Conservation (phyloP, 2,797 vertebrate species). For the Tangara arthus region DNA sequence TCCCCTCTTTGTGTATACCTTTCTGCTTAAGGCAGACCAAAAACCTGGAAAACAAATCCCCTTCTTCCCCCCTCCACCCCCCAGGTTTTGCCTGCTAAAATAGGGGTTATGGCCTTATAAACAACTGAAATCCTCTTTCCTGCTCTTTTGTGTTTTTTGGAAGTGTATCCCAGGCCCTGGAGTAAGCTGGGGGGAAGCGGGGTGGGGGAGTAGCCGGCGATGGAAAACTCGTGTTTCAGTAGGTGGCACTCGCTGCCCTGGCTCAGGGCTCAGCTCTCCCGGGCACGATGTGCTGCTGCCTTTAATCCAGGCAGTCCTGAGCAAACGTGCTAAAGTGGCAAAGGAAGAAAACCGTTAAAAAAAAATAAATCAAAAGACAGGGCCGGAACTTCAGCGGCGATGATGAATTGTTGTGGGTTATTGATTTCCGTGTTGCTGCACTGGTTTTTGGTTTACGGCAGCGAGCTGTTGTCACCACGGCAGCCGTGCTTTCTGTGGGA, state of each 20-base stretch:
- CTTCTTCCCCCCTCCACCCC: neutral
- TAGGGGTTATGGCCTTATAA: neutral
- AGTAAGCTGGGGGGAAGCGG: neutral
- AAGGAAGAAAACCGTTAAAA: neutral
- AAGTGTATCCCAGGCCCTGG: neutral
- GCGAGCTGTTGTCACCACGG: neutral
- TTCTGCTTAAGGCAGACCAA: conserved; percentile 10
- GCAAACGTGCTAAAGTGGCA: neutral
- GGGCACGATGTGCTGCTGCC: neutral
- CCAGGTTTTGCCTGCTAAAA: neutral
- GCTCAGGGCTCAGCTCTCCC: neutral
- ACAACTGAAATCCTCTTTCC: conserved; percentile 28
- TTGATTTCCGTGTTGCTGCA: neutral
- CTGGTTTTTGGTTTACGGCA: neutral
- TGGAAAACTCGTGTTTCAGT: neutral
- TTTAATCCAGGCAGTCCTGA: neutral
- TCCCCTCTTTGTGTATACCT: neutral
- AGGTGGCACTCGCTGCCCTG: conserved; percentile 49
- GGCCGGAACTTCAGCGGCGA: neutral
- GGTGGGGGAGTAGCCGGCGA: neutral
- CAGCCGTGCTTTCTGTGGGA: neutral
- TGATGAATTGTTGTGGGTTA: neutral
- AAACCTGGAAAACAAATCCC: conserved; percentile 17
- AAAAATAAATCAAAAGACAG: neutral
- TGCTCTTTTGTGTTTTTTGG: conserved; percentile 27